A percentile compares a stretch with the other conserved stretches of the same genome.
These are phyloP conservation scores for Sitobion miscanthi DNA, from an alignment of 1,140 invertebrate species.

Conservation along the genomic window DNA sequence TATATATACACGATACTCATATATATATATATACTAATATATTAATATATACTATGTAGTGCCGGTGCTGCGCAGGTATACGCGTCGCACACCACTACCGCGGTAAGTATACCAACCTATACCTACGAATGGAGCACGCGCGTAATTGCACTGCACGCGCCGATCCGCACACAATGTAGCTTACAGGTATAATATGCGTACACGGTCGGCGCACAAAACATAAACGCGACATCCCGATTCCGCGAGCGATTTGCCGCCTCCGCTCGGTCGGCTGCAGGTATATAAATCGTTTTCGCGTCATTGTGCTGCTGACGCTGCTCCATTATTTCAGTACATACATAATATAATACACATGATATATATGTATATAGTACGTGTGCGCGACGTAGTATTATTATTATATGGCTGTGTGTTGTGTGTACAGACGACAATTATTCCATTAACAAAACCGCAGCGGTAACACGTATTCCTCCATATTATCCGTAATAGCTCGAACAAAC, in stretches of 20 bases:
- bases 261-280: background rate
- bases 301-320: background rate
- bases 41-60: no score
- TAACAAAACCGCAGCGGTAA: slow-evolving; percentile 1
- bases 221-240: background rate
- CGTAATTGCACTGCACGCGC: no score
- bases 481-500: background rate
- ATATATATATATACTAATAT: no score
- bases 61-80: no score
- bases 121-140: no score
- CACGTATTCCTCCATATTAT: slow-evolving; percentile 5
- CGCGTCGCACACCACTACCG: no score
- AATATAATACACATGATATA: background rate
- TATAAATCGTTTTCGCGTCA: background rate
- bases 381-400: no score
- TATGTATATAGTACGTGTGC: background rate
- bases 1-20: no score
- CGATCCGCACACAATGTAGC: no score
- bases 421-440: background rate
- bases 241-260: background rate
- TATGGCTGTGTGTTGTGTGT: background rate
- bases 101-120: no score
- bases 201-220: background rate
- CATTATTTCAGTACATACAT: background rate
- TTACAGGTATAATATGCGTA: background rate